Evolutionary conservation across 2,888 invertebrate species (phyloP), one percentile per base, ranked within the genome.

Genomic region (Stratiomys singularior): DNA sequence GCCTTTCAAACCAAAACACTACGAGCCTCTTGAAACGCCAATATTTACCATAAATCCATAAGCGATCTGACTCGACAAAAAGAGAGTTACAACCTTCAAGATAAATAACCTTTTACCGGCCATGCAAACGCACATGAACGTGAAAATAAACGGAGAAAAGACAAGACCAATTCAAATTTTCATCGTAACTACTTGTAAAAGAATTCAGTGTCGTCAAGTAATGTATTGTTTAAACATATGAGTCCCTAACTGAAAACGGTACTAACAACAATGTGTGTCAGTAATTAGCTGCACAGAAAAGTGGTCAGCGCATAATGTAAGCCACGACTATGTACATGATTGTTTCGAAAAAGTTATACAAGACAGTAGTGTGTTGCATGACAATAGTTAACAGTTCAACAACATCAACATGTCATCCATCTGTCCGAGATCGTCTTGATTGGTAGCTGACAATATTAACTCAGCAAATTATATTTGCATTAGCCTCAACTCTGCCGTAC

Each of bases 341-440:
- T 37, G 37, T 37, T 37, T 37, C 5, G 9, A 37, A 5, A 37
- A 37, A 37, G 3, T 37, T 37, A 37, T 5, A 37, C 37, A 37
- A 37, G 5, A 9, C 37, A 37, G 9, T 9, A 37, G 5, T 37
- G 3, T 37, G 37, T 37, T 9, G 37, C 37, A 37, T 37, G 3
- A n/a, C 9, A 37, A 3, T 9, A 37, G 37, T 5, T 9, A 3
- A 37, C 37, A 37, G 3, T 37, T 5, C 52, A 52, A 9, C 18
- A 9, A 11, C 64, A 2, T 11, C 64, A 64, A 7, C 30, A 64
- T 30, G 28, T 27, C 30, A 1, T 64, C 30, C 4, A 30, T 64
- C 64, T 28, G 11, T 64, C 64, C 30, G n/a, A 64, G 15, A 64
- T 28, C 30, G 37, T 15, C 28, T 64, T 64, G 64, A 64, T 27